phyloP scores from a whole-genome alignment of 2,113 vertebrate species.

The Isurus oxyrinchus region DNA sequence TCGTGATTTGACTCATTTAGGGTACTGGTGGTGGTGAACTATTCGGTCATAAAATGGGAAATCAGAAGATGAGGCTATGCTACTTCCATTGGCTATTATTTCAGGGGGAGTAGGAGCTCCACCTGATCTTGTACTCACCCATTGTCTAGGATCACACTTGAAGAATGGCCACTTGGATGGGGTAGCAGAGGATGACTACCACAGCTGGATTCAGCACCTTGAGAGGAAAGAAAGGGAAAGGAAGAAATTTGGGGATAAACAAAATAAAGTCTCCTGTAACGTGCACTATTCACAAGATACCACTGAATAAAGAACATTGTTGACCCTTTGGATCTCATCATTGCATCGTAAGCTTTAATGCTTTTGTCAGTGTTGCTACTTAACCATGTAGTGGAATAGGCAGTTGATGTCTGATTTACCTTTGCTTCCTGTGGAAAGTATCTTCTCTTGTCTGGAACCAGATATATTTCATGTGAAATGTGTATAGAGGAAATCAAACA shows the following conservation, averaged over 20 bases:
- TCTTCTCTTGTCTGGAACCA: not conserved
- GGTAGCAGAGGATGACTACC: not conserved
- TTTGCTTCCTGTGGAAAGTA: not conserved
- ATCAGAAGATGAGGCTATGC: not conserved
- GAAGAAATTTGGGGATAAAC: not conserved
- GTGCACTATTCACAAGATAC: not conserved
- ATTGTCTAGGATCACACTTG: not conserved
- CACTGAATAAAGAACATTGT: not conserved
- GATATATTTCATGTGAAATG: not conserved
- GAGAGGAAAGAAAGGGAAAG: not conserved
- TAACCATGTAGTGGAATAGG: not conserved
- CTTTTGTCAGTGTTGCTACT: not conserved
- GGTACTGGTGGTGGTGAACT: not conserved
- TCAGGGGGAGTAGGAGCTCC: not conserved
- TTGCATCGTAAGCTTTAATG: not conserved
- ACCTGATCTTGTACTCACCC: not conserved
- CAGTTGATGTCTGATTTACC: not conserved
- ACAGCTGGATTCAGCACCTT: not conserved
- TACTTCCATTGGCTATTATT: not conserved
- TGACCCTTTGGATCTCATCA: not conserved
- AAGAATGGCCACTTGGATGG: not conserved
- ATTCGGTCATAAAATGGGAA: not conserved
- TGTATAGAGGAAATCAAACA: not conserved
- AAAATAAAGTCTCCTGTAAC: not conserved
- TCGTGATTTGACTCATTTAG: not conserved